Percentiles rank a stretch among this genome's conserved stretches.
Conservation (phyloP, 2,113 vertebrate species). For the Dicerorhinus sumatrensis region DNA sequence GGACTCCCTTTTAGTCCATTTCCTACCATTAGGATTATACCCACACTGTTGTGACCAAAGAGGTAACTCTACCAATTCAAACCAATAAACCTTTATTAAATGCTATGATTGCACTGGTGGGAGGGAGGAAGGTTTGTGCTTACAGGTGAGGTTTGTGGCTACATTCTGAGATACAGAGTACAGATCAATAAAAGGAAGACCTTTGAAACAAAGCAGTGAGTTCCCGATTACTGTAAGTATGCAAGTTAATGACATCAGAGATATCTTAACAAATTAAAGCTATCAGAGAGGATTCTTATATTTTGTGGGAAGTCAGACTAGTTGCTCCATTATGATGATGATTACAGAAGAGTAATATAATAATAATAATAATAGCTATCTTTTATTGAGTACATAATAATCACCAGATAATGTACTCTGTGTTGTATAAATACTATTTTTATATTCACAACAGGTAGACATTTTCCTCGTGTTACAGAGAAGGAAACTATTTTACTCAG, state of each 20-base stretch:
- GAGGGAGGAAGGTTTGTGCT: background rate
- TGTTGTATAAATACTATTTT: background rate
- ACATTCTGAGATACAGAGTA: background rate
- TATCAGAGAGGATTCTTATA: background rate
- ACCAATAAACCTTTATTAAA: background rate
- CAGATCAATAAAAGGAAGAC: background rate
- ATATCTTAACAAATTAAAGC: background rate
- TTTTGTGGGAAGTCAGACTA: background rate
- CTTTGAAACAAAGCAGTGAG: background rate
- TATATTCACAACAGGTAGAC: background rate
- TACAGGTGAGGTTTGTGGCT: background rate
- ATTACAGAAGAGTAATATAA: background rate
- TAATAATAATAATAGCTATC: background rate
- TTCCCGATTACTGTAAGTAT: background rate
- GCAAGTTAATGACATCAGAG: background rate
- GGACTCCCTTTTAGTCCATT: background rate
- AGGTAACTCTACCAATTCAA: background rate
- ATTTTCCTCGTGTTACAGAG: background rate
- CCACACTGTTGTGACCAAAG: background rate
- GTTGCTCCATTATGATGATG: background rate
- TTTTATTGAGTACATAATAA: conserved; percentile 10
- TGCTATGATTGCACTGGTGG: background rate
- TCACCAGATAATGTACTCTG: background rate
- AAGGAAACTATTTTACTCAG: background rate
- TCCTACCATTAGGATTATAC: background rate